These are phyloP conservation scores for Drosophila setifemur DNA, from an alignment of 1,140 invertebrate species.

Conservation along the genomic window DNA sequence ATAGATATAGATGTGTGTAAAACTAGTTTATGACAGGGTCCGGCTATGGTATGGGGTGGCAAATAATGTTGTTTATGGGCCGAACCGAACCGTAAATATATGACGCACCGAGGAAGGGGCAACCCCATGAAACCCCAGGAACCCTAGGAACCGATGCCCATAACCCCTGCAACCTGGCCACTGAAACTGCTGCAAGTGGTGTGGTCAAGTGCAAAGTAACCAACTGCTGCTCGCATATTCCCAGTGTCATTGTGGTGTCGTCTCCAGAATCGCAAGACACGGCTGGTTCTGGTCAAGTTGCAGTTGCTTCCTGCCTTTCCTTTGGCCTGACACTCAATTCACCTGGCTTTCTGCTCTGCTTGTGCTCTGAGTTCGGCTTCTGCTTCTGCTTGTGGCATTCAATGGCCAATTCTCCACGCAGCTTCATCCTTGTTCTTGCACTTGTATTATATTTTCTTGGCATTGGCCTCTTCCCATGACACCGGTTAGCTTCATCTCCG, in stretches of 20 bases:
- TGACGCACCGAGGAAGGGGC: constrained; percentile 46
- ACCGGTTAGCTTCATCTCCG: constrained; percentile 38
- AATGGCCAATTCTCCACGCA: constrained; percentile 69
- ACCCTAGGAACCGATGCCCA: too few species aligned
- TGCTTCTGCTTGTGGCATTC: constrained; percentile 27
- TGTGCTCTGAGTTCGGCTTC: constrained; percentile 9
- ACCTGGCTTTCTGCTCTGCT: background rate
- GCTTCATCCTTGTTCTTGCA: constrained; percentile 39
- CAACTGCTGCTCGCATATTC: constrained; percentile 25
- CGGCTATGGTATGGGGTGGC: constrained; percentile 14
- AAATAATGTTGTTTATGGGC: constrained; percentile 81
- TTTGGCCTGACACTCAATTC: constrained; percentile 58
- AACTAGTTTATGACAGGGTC: constrained; percentile 79
- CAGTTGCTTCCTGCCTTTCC: constrained; percentile 38
- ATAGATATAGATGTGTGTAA: constrained; percentile 69
- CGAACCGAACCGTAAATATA: constrained; percentile 71
- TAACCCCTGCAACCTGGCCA: constrained; percentile 15
- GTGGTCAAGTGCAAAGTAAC: constrained; percentile 61
- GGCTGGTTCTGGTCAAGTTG: constrained; percentile 31
- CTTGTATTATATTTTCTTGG: constrained; percentile 29
- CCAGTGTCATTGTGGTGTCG: constrained; percentile 36
- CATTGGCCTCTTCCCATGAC: constrained; percentile 61
- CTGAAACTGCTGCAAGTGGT: constrained; percentile 37
- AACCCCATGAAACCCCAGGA: background rate
- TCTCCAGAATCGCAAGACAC: constrained; percentile 25